A percentile compares a stretch with the other conserved stretches of the same genome.
Evolutionary conservation across 2,797 vertebrate species (phyloP).

Genomic region (Mormyrops boulengeri): DNA sequence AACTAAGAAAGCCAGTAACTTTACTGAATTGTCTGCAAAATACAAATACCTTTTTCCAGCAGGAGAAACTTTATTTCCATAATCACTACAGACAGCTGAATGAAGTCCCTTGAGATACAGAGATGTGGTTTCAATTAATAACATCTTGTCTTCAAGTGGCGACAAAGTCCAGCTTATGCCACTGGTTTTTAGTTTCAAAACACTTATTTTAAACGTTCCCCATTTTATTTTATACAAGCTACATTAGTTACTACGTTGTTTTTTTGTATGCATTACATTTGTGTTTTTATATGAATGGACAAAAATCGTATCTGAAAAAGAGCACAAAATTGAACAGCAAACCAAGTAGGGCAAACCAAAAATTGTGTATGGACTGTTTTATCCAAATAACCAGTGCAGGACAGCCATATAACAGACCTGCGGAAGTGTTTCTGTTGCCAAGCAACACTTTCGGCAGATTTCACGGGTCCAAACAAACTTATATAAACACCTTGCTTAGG

Average conservation of each 20-base stretch:
- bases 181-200: constrained; percentile 64
- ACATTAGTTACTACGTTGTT: constrained; percentile 56
- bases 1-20: constrained; percentile 99
- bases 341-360: constrained; percentile 73
- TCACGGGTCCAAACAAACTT: constrained; percentile 1
- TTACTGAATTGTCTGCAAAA: constrained; percentile 99
- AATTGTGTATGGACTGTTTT: constrained; percentile 46
- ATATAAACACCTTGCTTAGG: not conserved
- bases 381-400: constrained; percentile 33
- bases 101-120: constrained; percentile 78
- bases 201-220: constrained; percentile 68
- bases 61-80: constrained; percentile 86
- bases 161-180: constrained; percentile 97
- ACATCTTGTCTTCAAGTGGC: constrained; percentile 83
- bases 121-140: constrained; percentile 73
- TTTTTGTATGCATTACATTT: constrained; percentile 56
- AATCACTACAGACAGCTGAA: constrained; percentile 78
- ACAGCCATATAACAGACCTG: not conserved
- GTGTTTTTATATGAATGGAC: constrained; percentile 23
- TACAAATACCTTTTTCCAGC: constrained; percentile 98
- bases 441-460: not conserved
- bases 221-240: constrained; percentile 66
- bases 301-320: constrained; percentile 34
- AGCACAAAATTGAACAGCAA: constrained; percentile 47
- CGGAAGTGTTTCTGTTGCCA: not conserved